phyloP scores from a whole-genome alignment of 2,888 invertebrate species.

The Dendrolimus pini region DNA sequence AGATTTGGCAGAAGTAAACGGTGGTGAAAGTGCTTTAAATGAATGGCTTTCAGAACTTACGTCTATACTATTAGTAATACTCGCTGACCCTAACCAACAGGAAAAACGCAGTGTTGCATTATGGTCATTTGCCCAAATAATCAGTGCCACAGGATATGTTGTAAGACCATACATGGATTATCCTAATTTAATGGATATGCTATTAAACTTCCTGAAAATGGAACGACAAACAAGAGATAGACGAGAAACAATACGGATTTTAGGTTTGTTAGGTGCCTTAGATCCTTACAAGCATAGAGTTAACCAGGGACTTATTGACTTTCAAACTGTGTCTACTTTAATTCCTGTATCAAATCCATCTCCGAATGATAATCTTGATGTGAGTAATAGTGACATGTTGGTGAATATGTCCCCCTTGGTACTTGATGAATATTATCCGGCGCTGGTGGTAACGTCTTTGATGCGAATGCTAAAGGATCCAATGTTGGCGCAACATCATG shows the following conservation, averaged over 20 bases:
- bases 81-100: slow-evolving; percentile 94
- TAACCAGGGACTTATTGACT: slow-evolving; percentile 93
- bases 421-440: slow-evolving; percentile 98
- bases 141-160: slow-evolving; percentile 97
- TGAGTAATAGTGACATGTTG: slow-evolving; percentile 93
- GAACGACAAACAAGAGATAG: slow-evolving; percentile 93
- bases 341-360: slow-evolving; percentile 84
- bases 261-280: slow-evolving; percentile 96
- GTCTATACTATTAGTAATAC: slow-evolving; percentile 92
- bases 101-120: slow-evolving; percentile 96
- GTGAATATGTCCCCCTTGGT: slow-evolving; percentile 93
- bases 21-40: slow-evolving; percentile 90
- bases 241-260: slow-evolving; percentile 93
- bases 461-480: slow-evolving; percentile 97
- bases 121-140: slow-evolving; percentile 96
- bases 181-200: slow-evolving; percentile 92
- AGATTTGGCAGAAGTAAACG: slow-evolving; percentile 94
- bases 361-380: slow-evolving; percentile 75
- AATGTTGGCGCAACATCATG: slow-evolving; percentile 92
- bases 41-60: slow-evolving; percentile 93
- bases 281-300: slow-evolving; percentile 99
- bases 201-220: slow-evolving; percentile 95
- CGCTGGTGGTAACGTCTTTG: slow-evolving; percentile 95
- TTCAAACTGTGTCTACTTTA: slow-evolving; percentile 86
- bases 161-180: slow-evolving; percentile 96